These are phyloP conservation scores for Octodon degus DNA, from an alignment of 2,113 vertebrate species.

Conservation along the genomic window DNA sequence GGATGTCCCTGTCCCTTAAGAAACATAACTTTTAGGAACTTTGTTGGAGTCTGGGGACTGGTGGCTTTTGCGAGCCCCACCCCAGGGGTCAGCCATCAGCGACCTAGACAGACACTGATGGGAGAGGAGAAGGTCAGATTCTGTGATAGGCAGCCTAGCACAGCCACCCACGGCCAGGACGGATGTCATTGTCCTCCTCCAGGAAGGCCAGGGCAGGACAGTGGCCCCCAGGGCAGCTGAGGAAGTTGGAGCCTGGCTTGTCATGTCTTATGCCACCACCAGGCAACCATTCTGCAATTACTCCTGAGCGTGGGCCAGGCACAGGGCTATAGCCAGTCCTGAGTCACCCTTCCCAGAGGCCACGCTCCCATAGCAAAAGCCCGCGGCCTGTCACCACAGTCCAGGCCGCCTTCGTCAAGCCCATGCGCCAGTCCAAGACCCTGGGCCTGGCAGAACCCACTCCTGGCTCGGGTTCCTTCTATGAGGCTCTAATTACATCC, in stretches of 20 bases:
- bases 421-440: conserved; percentile 71
- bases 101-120: neutral
- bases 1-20: neutral
- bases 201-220: neutral
- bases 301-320: neutral
- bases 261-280: neutral
- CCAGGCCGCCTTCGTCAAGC: neutral
- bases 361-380: neutral
- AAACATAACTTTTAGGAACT: too few relatives aligned
- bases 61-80: neutral
- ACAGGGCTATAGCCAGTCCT: neutral
- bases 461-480: conserved; percentile 74
- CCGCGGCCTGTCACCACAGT: neutral
- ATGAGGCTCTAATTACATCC: conserved; percentile 83
- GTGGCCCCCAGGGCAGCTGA: conserved; percentile 24
- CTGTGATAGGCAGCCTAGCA: fast-evolving
- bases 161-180: neutral
- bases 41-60: neutral
- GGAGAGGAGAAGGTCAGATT: neutral
- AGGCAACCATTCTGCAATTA: fast-evolving
- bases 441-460: conserved; percentile 61
- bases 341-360: fast-evolving
- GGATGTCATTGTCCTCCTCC: fast-evolving
- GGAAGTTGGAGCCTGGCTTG: fast-evolving
- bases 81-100: neutral